These are phyloP conservation scores for Acropternis orthonyx DNA, from an alignment of 2,797 vertebrate genomes.

Conservation along the genomic window DNA sequence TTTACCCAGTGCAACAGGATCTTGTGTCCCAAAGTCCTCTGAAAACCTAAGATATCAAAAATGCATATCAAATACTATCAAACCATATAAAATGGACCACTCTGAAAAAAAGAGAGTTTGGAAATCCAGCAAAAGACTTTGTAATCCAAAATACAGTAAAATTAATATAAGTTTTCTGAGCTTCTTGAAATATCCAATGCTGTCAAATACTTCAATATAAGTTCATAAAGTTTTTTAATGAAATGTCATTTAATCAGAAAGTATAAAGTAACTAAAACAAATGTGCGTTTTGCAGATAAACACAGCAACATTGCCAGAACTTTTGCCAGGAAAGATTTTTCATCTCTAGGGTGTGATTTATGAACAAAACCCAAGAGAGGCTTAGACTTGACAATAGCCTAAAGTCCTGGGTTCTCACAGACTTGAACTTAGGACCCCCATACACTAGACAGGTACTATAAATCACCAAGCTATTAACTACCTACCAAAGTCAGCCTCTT, in stretches of 20 bases:
- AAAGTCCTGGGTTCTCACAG: not conserved
- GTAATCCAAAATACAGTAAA: not conserved
- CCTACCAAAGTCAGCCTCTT: not conserved
- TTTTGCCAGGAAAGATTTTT: conserved; percentile 40
- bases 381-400: conserved; percentile 2
- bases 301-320: not conserved
- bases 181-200: not conserved
- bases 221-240: not conserved
- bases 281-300: not conserved
- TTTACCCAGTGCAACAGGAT: not conserved
- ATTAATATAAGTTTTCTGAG: not conserved
- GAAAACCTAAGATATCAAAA: not conserved
- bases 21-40: not conserved
- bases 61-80: not conserved
- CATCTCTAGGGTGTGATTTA: conserved; percentile 30
- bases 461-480: conserved; percentile 29
- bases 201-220: not conserved
- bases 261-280: not conserved
- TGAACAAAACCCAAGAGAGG: not conserved
- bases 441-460: not conserved
- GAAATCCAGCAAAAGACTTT: not conserved
- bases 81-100: not conserved
- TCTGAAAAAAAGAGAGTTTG: not conserved
- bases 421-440: not conserved
- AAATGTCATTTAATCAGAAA: not conserved